Percentiles rank a stretch among this genome's conserved stretches.
phyloP scores from a whole-genome alignment of 2,113 vertebrate genomes.

The Oreochromis tanganicae region DNA sequence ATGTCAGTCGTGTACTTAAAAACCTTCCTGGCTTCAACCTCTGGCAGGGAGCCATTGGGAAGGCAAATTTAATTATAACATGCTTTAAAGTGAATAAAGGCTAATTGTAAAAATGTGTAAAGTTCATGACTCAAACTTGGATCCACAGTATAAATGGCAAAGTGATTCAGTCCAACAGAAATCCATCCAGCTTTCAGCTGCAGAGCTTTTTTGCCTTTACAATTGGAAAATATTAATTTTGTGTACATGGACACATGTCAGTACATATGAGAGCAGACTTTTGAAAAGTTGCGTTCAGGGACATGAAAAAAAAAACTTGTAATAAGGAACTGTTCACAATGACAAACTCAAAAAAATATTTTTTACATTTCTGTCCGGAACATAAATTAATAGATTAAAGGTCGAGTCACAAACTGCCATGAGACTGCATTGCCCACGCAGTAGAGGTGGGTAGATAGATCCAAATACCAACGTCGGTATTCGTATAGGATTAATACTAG shows the following conservation, averaged over 20 bases:
- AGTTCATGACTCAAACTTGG: not conserved
- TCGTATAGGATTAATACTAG: not conserved
- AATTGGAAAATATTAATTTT: not conserved
- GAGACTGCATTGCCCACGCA: not conserved
- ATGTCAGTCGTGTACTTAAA: not conserved
- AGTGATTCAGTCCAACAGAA: not conserved
- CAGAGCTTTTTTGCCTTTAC: not conserved
- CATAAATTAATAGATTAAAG: not conserved
- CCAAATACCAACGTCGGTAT: accelerated
- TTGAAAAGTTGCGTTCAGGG: not conserved
- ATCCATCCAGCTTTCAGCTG: not conserved
- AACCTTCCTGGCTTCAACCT: not conserved
- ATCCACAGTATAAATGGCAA: not conserved
- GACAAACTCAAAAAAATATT: not conserved
- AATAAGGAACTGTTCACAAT: not conserved
- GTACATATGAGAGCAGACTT: not conserved
- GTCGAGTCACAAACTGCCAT: not conserved
- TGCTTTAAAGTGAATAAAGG: not conserved
- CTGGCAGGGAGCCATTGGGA: not conserved
- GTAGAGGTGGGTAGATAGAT: not conserved
- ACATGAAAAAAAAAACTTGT: not conserved
- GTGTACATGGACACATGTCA: not conserved
- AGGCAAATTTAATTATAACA: not conserved
- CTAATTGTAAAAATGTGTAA: not conserved
- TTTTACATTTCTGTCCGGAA: not conserved